These are phyloP conservation scores for Cynopterus brachyotis DNA, from an alignment of 2,113 vertebrate species.

Conservation along the genomic window DNA sequence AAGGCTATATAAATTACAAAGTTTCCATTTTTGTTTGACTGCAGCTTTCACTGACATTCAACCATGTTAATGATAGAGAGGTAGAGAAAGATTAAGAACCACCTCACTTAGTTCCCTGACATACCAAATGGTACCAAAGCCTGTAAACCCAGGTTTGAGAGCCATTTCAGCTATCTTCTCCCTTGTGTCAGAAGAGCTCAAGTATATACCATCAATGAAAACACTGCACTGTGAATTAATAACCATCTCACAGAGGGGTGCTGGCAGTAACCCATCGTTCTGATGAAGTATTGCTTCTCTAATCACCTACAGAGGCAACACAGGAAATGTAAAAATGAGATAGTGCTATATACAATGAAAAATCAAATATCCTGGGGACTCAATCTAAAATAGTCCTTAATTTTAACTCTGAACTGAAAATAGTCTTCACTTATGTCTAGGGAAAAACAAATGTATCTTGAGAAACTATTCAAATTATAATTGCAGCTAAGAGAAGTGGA, in stretches of 20 bases:
- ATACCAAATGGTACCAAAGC: conserved; percentile 44
- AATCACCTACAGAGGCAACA: conserved; percentile 64
- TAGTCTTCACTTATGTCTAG: conserved; percentile 33
- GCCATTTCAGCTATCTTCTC: background rate
- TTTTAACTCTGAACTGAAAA: conserved; percentile 63
- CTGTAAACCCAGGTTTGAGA: conserved; percentile 1
- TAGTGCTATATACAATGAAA: conserved; percentile 67
- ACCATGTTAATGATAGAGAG: conserved; percentile 60
- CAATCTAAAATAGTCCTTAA: conserved; percentile 57
- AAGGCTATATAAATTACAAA: conserved; percentile 73
- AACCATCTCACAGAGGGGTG: conserved; percentile 63
- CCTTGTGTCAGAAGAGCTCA: conserved; percentile 39
- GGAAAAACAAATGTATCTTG: conserved; percentile 57
- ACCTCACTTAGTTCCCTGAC: conserved; percentile 59
- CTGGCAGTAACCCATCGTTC: conserved; percentile 57
- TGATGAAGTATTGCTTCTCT: conserved; percentile 70
- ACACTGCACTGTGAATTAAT: conserved; percentile 56
- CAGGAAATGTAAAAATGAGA: conserved; percentile 71
- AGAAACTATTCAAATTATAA: conserved; percentile 60
- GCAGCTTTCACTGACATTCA: conserved; percentile 37
- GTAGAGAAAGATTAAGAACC: conserved; percentile 60
- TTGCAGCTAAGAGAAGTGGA: conserved; percentile 48
- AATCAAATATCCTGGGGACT: conserved; percentile 45
- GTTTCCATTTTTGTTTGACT: conserved; percentile 74
- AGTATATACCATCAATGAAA: conserved; percentile 58